Evolutionary conservation across 2,113 vertebrate genomes (phyloP).

Genomic region (Neotoma lepida): DNA sequence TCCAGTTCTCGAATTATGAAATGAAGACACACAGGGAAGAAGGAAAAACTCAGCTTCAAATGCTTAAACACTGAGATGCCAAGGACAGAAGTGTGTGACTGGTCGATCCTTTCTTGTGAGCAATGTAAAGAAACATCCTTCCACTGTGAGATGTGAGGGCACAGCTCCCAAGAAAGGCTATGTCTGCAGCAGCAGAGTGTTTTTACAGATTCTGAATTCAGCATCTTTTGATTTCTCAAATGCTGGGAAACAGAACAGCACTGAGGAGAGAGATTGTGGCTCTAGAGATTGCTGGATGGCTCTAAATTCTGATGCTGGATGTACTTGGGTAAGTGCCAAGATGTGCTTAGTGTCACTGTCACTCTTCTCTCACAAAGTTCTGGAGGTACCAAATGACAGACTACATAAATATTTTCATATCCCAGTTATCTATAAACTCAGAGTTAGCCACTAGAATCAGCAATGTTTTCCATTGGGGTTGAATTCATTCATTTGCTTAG

Average conservation of each 20-base stretch:
- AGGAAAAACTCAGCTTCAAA: not conserved
- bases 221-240: not conserved
- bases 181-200: not conserved
- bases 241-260: not conserved
- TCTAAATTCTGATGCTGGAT: not conserved
- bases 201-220: not conserved
- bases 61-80: not conserved
- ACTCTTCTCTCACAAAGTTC: not conserved
- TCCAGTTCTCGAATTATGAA: slow-evolving; percentile 16
- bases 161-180: not conserved
- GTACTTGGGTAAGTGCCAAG: not conserved
- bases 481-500: not conserved
- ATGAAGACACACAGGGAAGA: not conserved
- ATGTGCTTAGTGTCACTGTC: not conserved
- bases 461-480: not conserved
- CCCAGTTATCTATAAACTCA: not conserved
- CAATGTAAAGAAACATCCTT: slow-evolving; percentile 25
- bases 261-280: not conserved
- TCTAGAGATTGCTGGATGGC: not conserved
- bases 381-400: not conserved
- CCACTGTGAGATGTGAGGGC: not conserved
- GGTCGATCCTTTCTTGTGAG: not conserved
- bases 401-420: not conserved
- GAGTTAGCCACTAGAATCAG: not conserved
- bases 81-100: not conserved